Evolutionary conservation across 2,888 invertebrate genomes (phyloP), one percentile per base, ranked within the genome.

Genomic region (Micropterix aruncella): DNA sequence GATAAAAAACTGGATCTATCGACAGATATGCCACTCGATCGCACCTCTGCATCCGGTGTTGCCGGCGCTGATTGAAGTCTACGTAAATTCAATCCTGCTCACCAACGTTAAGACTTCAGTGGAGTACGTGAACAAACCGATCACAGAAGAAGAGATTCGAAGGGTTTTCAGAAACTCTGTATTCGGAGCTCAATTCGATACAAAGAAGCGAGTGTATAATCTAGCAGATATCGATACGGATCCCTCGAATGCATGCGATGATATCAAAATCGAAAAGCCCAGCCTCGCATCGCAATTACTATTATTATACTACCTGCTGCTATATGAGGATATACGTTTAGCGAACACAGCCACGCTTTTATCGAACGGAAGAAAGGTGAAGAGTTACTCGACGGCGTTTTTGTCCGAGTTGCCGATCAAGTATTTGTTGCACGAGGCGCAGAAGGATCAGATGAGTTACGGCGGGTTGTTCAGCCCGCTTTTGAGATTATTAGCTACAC

Each of bases 1-100:
- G 0, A 94, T 96, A 3, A 94, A 93, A 65, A 88, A 83, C 55
- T 96, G 96, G 96, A 95, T 96, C 51, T 95, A 92, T 57, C 79
- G 80, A 52, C 96, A 97, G 68, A 86, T 96, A 45, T 88, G 91
- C 57, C 81, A 81, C 52, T 86, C 90, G 52, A 79, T 80, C 1
- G 79, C 87, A n/a, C 96, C 96, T 0, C 63, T 97, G 40, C 96
- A 97, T 66, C 88, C 94, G 0, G 89, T 94, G 1, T 74, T 96
- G 61, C 93, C 95, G 0, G 84, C 88, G 2, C 69, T 97, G 18
- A 87, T 96, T 1, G 95, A 96, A 65, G 93, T 92, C 0, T 97
- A 92, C 56, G 92, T 96, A 0, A 90, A 87, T 61, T 94, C 94
- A 2, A 83, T 95, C 48, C 77, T 95, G 14, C 73, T 85, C 16